These are phyloP conservation scores for Grammomys dolichurus DNA, from an alignment of 2,113 vertebrate species.

Conservation along the genomic window DNA sequence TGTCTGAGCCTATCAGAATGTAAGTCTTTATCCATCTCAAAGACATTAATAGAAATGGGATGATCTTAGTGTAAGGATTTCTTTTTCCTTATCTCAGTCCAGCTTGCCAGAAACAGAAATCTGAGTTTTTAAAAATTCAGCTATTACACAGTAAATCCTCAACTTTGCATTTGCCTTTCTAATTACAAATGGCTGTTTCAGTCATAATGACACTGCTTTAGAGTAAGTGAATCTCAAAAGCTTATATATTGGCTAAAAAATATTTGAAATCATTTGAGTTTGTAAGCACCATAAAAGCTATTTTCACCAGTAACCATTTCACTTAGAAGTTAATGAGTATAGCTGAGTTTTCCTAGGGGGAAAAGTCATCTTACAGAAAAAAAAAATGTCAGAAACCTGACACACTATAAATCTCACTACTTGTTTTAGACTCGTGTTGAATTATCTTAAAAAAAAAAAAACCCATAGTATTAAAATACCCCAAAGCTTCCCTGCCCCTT, in stretches of 20 bases:
- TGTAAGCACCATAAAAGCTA: slow-evolving; percentile 55
- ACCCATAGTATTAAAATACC: background rate
- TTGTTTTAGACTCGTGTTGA: slow-evolving; percentile 24
- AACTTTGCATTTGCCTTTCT: slow-evolving; percentile 56
- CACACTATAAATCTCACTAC: background rate
- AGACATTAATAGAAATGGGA: slow-evolving; percentile 50
- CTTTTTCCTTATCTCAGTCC: slow-evolving; percentile 24
- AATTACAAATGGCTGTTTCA: slow-evolving; percentile 45
- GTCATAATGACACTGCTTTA: slow-evolving; percentile 44
- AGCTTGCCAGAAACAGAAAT: slow-evolving; percentile 59
- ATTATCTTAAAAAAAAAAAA: slow-evolving; percentile 13
- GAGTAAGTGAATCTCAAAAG: slow-evolving; percentile 54
- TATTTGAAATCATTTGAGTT: slow-evolving; percentile 40
- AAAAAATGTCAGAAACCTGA: slow-evolving; percentile 59
- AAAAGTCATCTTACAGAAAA: slow-evolving; percentile 48
- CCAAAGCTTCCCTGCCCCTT: background rate
- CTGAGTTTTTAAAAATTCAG: slow-evolving; percentile 42
- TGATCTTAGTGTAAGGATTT: slow-evolving; percentile 43
- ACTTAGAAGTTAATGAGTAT: slow-evolving; percentile 22
- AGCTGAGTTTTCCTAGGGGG: background rate
- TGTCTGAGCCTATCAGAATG: background rate
- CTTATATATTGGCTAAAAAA: slow-evolving; percentile 42
- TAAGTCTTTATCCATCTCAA: slow-evolving; percentile 28
- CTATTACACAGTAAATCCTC: slow-evolving; percentile 28
- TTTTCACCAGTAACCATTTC: slow-evolving; percentile 34